Conservation (phyloP, 2,797 vertebrate genomes). For the Dermochelys coriacea region DNA sequence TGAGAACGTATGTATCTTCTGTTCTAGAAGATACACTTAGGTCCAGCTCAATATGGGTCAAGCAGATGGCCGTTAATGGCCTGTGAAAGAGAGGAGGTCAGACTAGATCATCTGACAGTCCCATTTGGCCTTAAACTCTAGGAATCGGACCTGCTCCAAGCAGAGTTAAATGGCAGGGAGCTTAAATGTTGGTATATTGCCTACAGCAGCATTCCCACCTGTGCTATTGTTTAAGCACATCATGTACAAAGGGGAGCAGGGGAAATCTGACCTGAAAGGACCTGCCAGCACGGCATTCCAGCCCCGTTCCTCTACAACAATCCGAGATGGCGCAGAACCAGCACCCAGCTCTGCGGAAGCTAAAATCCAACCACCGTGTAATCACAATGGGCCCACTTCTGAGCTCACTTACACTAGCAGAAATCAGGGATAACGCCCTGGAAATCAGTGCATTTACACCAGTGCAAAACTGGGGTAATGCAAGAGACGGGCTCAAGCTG, state of each 20-base stretch:
- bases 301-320: background rate
- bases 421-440: background rate
- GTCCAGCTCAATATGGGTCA: fast-evolving
- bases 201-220: no score
- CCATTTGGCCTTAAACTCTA: background rate
- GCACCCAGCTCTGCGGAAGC: background rate
- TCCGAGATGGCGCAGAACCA: background rate
- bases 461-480: background rate
- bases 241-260: background rate
- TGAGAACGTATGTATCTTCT: background rate
- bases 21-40: background rate
- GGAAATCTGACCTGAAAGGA: background rate
- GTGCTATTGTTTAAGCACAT: background rate
- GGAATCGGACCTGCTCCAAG: no score
- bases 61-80: background rate
- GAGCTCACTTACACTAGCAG: background rate
- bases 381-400: background rate
- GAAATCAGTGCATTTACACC: background rate
- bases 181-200: background rate
- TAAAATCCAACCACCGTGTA: background rate
- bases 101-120: background rate
- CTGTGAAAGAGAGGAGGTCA: background rate
- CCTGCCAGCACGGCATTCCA: background rate
- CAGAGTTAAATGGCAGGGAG: background rate
- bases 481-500: background rate